A percentile compares a stretch with the other conserved stretches of the same genome.
These are phyloP conservation scores for Thysanoteuthis rhombus DNA, from an alignment of 2,888 invertebrate genomes.

Conservation along the genomic window DNA sequence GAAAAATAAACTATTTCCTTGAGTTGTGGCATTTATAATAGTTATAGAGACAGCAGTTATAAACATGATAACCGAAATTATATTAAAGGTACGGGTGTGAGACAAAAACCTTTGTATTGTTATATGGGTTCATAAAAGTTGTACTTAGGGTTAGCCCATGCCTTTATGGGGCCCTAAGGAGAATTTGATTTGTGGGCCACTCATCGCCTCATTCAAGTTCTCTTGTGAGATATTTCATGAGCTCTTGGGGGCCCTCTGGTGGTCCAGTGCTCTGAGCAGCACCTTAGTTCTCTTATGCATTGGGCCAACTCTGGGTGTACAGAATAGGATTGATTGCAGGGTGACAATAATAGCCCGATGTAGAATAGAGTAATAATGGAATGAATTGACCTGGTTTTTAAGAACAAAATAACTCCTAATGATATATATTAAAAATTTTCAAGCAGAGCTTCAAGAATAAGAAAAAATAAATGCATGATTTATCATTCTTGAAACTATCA, in stretches of 20 bases:
- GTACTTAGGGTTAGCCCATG: no score
- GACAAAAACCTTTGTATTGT: background rate
- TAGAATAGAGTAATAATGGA: background rate
- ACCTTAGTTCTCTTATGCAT: no score
- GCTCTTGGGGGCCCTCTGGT: no score
- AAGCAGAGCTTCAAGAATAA: background rate
- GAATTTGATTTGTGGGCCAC: no score
- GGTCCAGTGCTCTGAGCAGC: no score
- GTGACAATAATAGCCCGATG: no score
- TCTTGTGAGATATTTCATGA: no score
- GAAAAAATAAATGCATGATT: background rate
- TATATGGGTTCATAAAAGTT: background rate
- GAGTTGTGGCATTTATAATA: background rate
- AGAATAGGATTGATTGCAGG: background rate
- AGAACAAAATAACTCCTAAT: background rate
- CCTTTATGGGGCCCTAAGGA: no score
- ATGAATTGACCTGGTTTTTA: background rate
- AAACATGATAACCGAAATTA: background rate
- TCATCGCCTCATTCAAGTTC: no score
- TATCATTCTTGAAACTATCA: background rate
- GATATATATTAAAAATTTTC: background rate
- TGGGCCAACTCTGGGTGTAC: no score
- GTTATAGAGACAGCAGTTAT: background rate
- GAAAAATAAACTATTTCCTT: background rate
- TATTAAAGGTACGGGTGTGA: background rate